Conservation (phyloP, 2,113 vertebrate genomes). For the Donacobius atricapilla region DNA sequence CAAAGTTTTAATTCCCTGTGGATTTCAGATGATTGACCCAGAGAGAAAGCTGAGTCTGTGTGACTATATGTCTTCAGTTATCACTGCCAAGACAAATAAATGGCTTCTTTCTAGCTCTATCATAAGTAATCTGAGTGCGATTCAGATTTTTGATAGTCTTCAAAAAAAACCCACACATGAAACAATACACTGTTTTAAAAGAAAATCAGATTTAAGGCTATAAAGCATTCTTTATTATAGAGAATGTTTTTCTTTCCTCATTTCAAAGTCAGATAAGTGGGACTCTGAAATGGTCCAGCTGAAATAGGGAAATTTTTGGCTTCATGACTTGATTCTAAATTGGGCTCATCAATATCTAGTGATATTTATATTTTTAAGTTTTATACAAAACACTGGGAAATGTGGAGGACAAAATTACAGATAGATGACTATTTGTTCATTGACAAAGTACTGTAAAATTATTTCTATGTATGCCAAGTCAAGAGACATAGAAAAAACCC, state of each 20-base stretch:
- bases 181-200: constrained; percentile 74
- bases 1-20: constrained; percentile 66
- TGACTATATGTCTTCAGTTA: constrained; percentile 77
- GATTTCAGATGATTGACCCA: constrained; percentile 75
- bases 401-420: not conserved
- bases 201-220: constrained; percentile 66
- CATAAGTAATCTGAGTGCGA: constrained; percentile 78
- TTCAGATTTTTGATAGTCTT: constrained; percentile 79
- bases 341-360: not conserved
- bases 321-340: not conserved
- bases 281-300: constrained; percentile 37
- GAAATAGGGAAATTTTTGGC: constrained; percentile 21
- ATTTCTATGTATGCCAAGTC: not conserved
- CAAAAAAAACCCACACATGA: constrained; percentile 65
- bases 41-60: constrained; percentile 72
- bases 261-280: constrained; percentile 26
- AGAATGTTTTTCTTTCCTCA: constrained; percentile 50
- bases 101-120: constrained; percentile 70
- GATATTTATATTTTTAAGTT: not conserved
- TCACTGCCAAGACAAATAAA: constrained; percentile 81
- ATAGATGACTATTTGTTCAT: not conserved
- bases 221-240: constrained; percentile 61
- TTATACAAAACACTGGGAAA: not conserved
- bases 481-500: not conserved
- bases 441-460: not conserved